Conservation (phyloP, 2,888 invertebrate genomes). For the Hermodice carunculata region DNA sequence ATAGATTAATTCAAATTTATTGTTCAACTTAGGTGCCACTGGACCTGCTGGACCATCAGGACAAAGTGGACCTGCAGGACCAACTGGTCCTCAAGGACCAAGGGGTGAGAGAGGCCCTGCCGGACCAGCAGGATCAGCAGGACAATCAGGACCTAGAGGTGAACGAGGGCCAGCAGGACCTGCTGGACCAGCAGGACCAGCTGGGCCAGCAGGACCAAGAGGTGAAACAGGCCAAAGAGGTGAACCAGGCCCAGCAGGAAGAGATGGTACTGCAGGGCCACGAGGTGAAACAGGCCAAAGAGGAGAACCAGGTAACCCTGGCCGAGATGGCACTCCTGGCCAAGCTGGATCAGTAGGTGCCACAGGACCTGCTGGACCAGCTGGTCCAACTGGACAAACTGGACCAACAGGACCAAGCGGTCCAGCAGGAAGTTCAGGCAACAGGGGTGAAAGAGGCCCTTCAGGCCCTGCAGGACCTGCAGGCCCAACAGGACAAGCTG, state of each 20-base stretch:
- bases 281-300: slow-evolving; percentile 3
- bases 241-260: neutral
- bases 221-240: neutral
- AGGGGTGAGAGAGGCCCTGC: slow-evolving; percentile 18
- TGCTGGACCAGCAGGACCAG: neutral
- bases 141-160: slow-evolving; percentile 22
- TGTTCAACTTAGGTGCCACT: neutral
- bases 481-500: slow-evolving; percentile 19
- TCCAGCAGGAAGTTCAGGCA: slow-evolving; percentile 33
- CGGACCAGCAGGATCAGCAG: slow-evolving; percentile 24
- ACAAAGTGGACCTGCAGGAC: slow-evolving; percentile 28
- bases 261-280: neutral
- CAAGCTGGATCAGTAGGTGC: slow-evolving; percentile 27
- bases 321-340: neutral
- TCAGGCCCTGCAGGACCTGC: slow-evolving; percentile 12
- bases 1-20: neutral
- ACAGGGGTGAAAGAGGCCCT: slow-evolving; percentile 17
- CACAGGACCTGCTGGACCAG: slow-evolving; percentile 28
- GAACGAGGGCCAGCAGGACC: slow-evolving; percentile 14
- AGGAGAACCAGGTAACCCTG: neutral
- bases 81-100: slow-evolving; percentile 22
- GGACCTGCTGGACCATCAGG: slow-evolving; percentile 42
- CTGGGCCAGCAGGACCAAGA: neutral
- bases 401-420: slow-evolving; percentile 41
- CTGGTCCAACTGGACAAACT: slow-evolving; percentile 14